Evolutionary conservation across 2,797 vertebrate genomes (phyloP).

Genomic region (Parauchenoglanis ngamensis): DNA sequence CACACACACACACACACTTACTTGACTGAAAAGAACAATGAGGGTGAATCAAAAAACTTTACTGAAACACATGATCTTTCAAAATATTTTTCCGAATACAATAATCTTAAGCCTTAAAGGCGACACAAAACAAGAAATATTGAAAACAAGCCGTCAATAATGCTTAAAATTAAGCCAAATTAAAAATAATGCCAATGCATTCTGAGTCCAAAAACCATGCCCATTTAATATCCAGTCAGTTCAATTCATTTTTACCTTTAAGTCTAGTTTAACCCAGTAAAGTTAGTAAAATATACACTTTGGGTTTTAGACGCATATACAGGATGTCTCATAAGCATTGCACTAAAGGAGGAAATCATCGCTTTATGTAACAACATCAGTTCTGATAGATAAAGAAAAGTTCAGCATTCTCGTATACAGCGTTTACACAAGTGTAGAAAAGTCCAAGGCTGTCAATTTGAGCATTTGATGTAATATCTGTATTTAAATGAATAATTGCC

Average conservation of each 20-base stretch:
- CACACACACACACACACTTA: neutral
- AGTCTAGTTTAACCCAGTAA: neutral
- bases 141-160: neutral
- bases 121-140: neutral
- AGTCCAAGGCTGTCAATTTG: too few relatives aligned
- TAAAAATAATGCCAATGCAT: neutral
- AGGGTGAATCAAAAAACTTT: neutral
- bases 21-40: neutral
- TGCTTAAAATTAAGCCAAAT: neutral
- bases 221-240: neutral
- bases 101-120: neutral
- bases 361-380: too few relatives aligned
- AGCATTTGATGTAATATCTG: too few relatives aligned
- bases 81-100: neutral
- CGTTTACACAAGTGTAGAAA: too few relatives aligned
- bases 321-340: too few relatives aligned
- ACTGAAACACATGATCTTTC: neutral
- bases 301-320: too few relatives aligned
- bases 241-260: neutral
- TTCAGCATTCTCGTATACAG: too few relatives aligned
- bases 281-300: too few relatives aligned
- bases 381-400: too few relatives aligned
- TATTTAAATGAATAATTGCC: too few relatives aligned
- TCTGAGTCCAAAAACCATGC: neutral
- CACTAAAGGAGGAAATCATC: too few relatives aligned